A percentile compares a stretch with the other conserved stretches of the same genome.
Evolutionary conservation across 2,113 vertebrate genomes (phyloP).

Genomic region (Coturnix japonica): DNA sequence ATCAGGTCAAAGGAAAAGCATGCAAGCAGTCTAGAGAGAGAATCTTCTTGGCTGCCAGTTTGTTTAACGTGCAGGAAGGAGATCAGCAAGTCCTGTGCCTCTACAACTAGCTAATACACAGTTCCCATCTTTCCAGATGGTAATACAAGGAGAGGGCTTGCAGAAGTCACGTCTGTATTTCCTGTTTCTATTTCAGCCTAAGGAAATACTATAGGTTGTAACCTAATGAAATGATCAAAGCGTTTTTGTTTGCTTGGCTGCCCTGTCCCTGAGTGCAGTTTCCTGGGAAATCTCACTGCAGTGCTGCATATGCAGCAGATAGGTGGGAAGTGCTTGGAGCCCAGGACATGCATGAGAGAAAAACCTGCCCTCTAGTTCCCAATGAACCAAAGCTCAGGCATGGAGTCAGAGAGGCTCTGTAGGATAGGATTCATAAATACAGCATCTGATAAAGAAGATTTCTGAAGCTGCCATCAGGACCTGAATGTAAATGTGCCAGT

Average conservation of each 20-base stretch:
- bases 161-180: conserved; percentile 55
- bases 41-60: conserved; percentile 19
- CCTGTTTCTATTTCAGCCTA: conserved; percentile 2
- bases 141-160: not conserved
- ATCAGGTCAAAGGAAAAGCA: conserved; percentile 51
- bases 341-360: not conserved
- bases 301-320: fast-evolving
- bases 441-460: not conserved
- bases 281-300: conserved; percentile 11
- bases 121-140: not conserved
- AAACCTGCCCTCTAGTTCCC: not conserved
- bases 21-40: conserved; percentile 27
- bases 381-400: not conserved
- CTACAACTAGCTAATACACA: not conserved
- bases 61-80: conserved; percentile 47
- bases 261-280: not conserved
- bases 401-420: not conserved
- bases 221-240: conserved; percentile 19
- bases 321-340: not conserved
- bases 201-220: conserved; percentile 10
- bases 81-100: not conserved
- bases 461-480: not conserved
- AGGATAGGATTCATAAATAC: not conserved
- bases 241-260: conserved; percentile 8
- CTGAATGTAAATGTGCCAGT: not conserved